Evolutionary conservation across 2,888 invertebrate species (phyloP).

Genomic region (Oscheius sp.): DNA sequence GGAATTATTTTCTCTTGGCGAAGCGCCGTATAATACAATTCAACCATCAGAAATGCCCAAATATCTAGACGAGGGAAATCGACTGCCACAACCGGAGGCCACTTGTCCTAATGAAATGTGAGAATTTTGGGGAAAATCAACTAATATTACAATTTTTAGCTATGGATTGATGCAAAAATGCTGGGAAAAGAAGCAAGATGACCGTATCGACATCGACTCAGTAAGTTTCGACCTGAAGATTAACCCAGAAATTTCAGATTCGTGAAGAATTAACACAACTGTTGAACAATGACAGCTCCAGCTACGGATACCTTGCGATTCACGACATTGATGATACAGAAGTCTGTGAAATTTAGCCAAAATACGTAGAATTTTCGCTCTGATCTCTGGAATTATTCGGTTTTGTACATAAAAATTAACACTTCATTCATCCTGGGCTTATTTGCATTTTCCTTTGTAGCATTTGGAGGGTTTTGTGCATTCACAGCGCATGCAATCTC

Average conservation of each 20-base stretch:
- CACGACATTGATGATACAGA: conserved; percentile 16
- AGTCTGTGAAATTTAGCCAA: conserved; percentile 18
- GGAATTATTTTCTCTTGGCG: conserved; percentile 39
- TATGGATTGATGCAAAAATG: conserved; percentile 58
- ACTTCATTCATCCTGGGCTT: background rate
- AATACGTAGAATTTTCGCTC: background rate
- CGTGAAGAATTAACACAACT: conserved; percentile 36
- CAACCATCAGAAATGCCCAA: conserved; percentile 39
- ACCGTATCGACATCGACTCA: conserved; percentile 50
- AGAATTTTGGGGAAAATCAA: background rate
- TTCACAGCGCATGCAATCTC: conserved; percentile 7
- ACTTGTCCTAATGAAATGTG: conserved; percentile 62
- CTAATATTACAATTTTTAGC: conserved; percentile 47
- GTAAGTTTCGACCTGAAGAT: conserved; percentile 20
- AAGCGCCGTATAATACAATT: conserved; percentile 34
- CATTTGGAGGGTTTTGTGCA: background rate
- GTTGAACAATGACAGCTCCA: conserved; percentile 56
- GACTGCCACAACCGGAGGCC: conserved; percentile 30
- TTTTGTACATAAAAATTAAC: background rate
- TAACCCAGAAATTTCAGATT: conserved; percentile 32
- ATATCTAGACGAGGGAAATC: conserved; percentile 37
- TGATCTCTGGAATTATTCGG: conserved; percentile 13
- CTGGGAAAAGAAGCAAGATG: conserved; percentile 45
- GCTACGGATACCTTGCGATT: conserved; percentile 51
- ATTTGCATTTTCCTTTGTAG: conserved; percentile 2